phyloP scores from a whole-genome alignment of 1,140 invertebrate species.

The Tetramorium parvispinum region DNA sequence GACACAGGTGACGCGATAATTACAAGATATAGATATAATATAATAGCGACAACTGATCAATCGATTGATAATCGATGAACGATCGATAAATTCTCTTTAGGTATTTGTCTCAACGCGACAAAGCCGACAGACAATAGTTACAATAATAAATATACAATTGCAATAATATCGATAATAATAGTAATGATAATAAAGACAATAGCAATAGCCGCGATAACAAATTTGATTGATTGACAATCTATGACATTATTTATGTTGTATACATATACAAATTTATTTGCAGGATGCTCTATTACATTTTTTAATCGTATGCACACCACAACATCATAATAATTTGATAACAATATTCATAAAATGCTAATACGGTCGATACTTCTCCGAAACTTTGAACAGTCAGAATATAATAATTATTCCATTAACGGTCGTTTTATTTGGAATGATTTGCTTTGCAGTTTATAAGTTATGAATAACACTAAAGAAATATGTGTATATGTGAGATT shows the following conservation, averaged over 20 bases:
- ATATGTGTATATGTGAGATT: too few species aligned
- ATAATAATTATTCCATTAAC: too few species aligned
- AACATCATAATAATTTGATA: neutral
- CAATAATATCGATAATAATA: conserved; percentile 68
- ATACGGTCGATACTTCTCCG: neutral
- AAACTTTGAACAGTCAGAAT: neutral
- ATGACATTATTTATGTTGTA: conserved; percentile 28
- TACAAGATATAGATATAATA: conserved; percentile 75
- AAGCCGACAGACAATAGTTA: conserved; percentile 60
- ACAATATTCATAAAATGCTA: conserved; percentile 23
- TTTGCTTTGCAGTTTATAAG: neutral
- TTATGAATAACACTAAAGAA: neutral
- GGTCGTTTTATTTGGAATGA: conserved; percentile 6
- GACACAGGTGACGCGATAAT: conserved; percentile 75
- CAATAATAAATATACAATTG: conserved; percentile 71
- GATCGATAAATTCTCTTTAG: conserved; percentile 74
- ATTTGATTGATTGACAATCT: conserved; percentile 66
- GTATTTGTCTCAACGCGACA: conserved; percentile 57
- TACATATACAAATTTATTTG: conserved; percentile 51
- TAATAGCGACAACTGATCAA: conserved; percentile 71
- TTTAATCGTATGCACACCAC: neutral
- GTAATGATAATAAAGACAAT: conserved; percentile 50
- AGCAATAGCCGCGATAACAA: conserved; percentile 65
- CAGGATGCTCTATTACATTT: conserved; percentile 61
- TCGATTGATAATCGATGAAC: conserved; percentile 69